Evolutionary conservation across 2,888 invertebrate species (phyloP).

Genomic region (Lasioglossum pauxillum): DNA sequence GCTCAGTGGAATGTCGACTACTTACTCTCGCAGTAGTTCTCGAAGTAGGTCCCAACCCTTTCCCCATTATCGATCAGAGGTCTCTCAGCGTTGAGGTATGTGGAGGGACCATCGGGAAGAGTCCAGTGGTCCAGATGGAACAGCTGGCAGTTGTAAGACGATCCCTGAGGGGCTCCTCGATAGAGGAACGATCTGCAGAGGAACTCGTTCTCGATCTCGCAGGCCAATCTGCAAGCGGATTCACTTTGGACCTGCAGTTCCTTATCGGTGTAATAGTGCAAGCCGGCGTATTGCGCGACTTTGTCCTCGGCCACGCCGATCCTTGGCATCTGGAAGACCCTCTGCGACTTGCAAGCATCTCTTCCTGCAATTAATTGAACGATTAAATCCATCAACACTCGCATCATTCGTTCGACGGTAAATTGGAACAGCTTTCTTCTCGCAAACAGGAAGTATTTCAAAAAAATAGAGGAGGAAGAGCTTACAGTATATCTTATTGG

Average conservation of each 20-base stretch:
- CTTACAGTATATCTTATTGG: too few relatives aligned
- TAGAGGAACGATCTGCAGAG: conserved; percentile 94
- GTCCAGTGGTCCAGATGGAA: conserved; percentile 97
- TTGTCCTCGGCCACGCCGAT: conserved; percentile 96
- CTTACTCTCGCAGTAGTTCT: conserved; percentile 96
- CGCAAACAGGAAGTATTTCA: too few relatives aligned
- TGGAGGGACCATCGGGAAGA: conserved; percentile 95
- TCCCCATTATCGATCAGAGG: conserved; percentile 96
- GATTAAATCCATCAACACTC: too few relatives aligned
- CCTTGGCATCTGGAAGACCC: conserved; percentile 92
- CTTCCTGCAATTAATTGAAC: conserved; percentile 84
- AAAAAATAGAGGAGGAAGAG: neutral
- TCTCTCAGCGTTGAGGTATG: conserved; percentile 94
- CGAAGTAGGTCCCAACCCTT: conserved; percentile 94
- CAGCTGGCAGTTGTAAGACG: conserved; percentile 95
- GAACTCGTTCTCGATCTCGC: conserved; percentile 97
- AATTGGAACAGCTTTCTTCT: too few relatives aligned
- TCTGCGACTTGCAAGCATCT: conserved; percentile 94
- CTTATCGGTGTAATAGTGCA: conserved; percentile 97
- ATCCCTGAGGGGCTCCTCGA: conserved; percentile 88
- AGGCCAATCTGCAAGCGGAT: conserved; percentile 94
- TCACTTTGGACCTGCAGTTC: conserved; percentile 95
- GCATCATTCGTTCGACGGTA: too few relatives aligned
- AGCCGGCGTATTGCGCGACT: conserved; percentile 95
- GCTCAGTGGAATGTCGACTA: conserved; percentile 54